Base-by-base conservation (phyloP, 2,113 vertebrate genomes). In the Propithecus coquereli region DNA sequence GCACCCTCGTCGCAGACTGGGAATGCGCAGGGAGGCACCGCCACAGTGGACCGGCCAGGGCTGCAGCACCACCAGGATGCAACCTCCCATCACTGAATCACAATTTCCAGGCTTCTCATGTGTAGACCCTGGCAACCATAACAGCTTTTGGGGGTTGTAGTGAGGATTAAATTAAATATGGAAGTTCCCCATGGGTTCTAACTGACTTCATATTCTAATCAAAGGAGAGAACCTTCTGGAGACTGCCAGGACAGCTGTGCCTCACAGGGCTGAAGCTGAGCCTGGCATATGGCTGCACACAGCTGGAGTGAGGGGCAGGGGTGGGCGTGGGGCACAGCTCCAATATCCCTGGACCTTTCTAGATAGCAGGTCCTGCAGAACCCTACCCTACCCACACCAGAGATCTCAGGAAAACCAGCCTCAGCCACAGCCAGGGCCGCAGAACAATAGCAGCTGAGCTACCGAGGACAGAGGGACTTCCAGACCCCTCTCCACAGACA, bases 341-440 rank as follows among this genome's bases (percentile, higher is more conserved):
- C 2, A 1, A 17, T 20, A 11, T 2, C 85, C 27, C 40, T 1
- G 2, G 1, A 16, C n/a, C n/a, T 17, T 50, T 4, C 34, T 66
- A 45, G 47, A 25, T 5, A 68, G 12, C 8, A 34, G 8, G 17
- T 2, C 52, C 3, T 4, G 18, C 40, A 66, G 23, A 30, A 57
- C 22, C 74, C 65, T 12, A 12, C 22, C 20, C 5, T 6, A 61
- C 27, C 9, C 7, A 18, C 9, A 27, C 14, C 27, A 54, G 18
- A n/a, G n/a, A 9, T 81, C 22, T n/a, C 54, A 65, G 70, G 30
- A 71, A 37, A 59, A 25, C 0, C 20, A 61, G 57, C 17, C 47
- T 57, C 14, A 16, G 23, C 22, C 40, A 70, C 16, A 87, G 17
- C 63, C 12, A 68, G 2, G 22, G 25, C 10, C 27, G 34, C 79